Percentiles rank a stretch among this genome's conserved stretches.
Evolutionary conservation across 2,797 vertebrate genomes (phyloP).

Genomic region (Gobio occitaniae): DNA sequence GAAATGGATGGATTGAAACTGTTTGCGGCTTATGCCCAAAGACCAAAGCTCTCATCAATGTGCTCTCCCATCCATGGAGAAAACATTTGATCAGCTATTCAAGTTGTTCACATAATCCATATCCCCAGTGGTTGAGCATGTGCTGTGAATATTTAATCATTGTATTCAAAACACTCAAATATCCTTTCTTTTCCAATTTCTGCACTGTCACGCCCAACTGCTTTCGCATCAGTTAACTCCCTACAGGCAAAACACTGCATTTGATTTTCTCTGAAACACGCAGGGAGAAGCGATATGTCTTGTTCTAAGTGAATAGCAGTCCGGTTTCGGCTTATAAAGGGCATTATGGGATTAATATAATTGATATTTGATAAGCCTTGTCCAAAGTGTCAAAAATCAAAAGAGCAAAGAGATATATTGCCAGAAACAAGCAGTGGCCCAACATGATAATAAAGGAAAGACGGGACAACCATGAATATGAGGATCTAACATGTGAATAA

Average conservation of each 20-base stretch:
- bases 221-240: slow-evolving; percentile 50
- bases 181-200: slow-evolving; percentile 49
- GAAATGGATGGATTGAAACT: slow-evolving; percentile 24
- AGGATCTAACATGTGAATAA: neutral
- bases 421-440: neutral
- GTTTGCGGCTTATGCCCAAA: slow-evolving; percentile 23
- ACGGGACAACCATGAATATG: neutral
- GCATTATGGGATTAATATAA: neutral
- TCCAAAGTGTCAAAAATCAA: neutral
- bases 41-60: slow-evolving; percentile 45
- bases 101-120: slow-evolving; percentile 28
- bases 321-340: neutral
- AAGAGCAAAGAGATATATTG: neutral
- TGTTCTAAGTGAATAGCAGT: neutral
- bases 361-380: neutral
- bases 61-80: slow-evolving; percentile 29
- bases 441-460: neutral
- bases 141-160: slow-evolving; percentile 31
- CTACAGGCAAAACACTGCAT: slow-evolving; percentile 58
- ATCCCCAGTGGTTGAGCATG: neutral
- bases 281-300: slow-evolving; percentile 18
- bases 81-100: slow-evolving; percentile 52
- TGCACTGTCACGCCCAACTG: slow-evolving; percentile 59
- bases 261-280: slow-evolving; percentile 56
- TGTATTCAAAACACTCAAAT: slow-evolving; percentile 28